Percentiles rank a stretch among this genome's conserved stretches.
phyloP scores from a whole-genome alignment of 1,140 invertebrate genomes.

The Triops longicaudatus region DNA sequence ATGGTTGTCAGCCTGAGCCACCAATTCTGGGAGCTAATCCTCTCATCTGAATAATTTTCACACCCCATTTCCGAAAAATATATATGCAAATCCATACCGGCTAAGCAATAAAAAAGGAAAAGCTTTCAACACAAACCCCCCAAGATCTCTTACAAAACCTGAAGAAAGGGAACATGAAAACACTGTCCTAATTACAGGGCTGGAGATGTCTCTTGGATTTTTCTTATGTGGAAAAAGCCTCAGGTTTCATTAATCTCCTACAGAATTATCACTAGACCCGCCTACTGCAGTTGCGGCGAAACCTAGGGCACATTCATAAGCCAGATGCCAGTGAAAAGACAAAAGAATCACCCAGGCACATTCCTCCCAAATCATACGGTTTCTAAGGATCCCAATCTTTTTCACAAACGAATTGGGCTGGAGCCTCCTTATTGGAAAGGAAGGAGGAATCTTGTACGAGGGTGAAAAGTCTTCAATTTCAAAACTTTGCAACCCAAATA shows the following conservation, averaged over 20 bases:
- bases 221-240: not conserved
- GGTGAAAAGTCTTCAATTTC: not conserved
- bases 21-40: conserved; percentile 7
- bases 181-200: not conserved
- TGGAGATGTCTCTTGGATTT: not conserved
- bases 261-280: not conserved
- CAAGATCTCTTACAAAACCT: no score
- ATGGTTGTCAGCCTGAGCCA: not conserved
- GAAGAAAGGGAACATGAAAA: no score
- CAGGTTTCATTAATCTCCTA: conserved; percentile 7
- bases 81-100: not conserved
- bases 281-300: not conserved
- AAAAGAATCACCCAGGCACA: not conserved
- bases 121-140: no score
- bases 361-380: conserved; percentile 6
- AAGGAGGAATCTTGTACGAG: not conserved
- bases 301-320: conserved; percentile 2
- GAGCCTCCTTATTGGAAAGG: no score
- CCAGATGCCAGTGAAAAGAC: not conserved
- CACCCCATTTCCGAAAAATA: not conserved
- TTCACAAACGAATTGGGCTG: not conserved
- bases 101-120: not conserved
- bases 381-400: not conserved
- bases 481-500: not conserved
- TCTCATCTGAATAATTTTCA: conserved; percentile 12